Base-by-base conservation (phyloP, 2,113 vertebrate species). In the Maccullochella peelii region DNA sequence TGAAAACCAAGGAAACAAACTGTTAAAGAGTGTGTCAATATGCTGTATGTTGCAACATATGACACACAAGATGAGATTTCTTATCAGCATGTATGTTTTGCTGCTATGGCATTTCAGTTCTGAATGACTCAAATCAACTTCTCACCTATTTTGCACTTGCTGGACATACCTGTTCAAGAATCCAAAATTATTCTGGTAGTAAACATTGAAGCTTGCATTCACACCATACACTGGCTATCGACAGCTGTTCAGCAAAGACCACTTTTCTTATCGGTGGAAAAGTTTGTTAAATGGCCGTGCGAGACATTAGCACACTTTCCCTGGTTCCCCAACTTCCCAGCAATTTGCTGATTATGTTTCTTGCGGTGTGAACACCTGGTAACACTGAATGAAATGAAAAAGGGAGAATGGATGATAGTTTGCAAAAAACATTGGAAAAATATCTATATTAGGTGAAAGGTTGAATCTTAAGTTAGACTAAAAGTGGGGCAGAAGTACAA, bases 1-100 rank as follows among this genome's bases (percentile, higher is more conserved):
- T 72, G 80, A 74, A 88, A 87, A 90, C 82, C 80, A 74, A 77
- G 74, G 16, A 62, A 86, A 85, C 15, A 47, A 68, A 73, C 63
- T n/a, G 1, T 52, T 47, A 52, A 44, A 79, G 27, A 65, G 23
- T 50, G 38, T 58, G 63, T 74, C 20, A 61, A 72, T 57, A 55
- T 59, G 59, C n/a, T 9, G 11, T 6, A 18, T 67, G 74, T 79
- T 33, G 65, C 30, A 52, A 71, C 49, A 80, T 9, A 25, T 38
- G 33, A 55, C 12, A 52, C 8, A 52, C 20, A 33, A 47, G 15
- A 25, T 18, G 11, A 44, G 5, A 54, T 42, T 18, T 63, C 5
- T 61, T n/a, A 27, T 52, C 18, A 40, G 16, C 6, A 16, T 2
- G 11, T 54, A 5, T 67, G 7, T 59, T 70, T 47, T 38, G 14